These are phyloP conservation scores for Calliphora vicina DNA, from an alignment of 1,140 invertebrate genomes.

Conservation along the genomic window DNA sequence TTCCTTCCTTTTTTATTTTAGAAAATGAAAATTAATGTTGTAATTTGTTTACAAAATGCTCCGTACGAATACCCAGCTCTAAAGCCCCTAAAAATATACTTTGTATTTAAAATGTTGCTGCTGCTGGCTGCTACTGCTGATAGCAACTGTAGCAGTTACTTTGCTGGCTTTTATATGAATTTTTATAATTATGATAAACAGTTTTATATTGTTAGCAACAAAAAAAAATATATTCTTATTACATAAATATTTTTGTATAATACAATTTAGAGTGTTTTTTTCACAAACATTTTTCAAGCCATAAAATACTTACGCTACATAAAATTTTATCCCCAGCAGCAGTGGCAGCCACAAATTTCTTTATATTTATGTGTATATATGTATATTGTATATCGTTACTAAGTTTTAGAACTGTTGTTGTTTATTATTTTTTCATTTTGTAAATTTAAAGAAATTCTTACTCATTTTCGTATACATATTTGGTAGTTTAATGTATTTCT, in stretches of 20 bases:
- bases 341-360: not conserved
- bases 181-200: conserved; percentile 31
- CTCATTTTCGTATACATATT: not conserved
- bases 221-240: no score
- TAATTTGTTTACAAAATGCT: conserved; percentile 34
- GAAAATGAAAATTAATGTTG: conserved; percentile 46
- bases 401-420: not conserved
- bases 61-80: not conserved
- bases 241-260: not conserved
- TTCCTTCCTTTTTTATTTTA: conserved; percentile 40
- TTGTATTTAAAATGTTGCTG: not conserved
- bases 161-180: not conserved
- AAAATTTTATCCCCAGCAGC: conserved; percentile 53
- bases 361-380: not conserved
- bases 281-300: conserved; percentile 38
- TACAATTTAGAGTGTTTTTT: not conserved
- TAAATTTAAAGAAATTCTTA: not conserved
- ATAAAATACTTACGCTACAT: conserved; percentile 63
- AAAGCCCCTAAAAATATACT: conserved; percentile 19
- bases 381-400: not conserved
- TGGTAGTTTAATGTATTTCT: not conserved
- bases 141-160: no score
- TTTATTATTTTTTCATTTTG: not conserved
- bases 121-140: conserved; percentile 5
- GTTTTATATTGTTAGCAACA: not conserved